A percentile compares a stretch with the other conserved stretches of the same genome.
phyloP scores from a whole-genome alignment of 2,888 invertebrate species.

The Melieria picta region DNA sequence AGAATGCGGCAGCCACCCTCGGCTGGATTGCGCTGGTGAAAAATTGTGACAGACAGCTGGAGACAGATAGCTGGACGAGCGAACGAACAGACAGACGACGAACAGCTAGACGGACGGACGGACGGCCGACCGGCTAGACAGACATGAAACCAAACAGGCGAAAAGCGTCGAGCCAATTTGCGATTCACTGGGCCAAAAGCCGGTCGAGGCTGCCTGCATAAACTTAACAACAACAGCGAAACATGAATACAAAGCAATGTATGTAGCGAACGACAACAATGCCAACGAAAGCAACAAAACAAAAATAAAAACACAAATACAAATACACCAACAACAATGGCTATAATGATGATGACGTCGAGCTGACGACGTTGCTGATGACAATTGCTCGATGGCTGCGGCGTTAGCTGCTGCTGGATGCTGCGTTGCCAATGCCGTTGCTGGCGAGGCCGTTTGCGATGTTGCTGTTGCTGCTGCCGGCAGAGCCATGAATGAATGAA shows the following conservation, averaged over 20 bases:
- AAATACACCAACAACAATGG: slow-evolving; percentile 17
- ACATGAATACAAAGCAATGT: slow-evolving; percentile 4
- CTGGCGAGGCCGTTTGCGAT: slow-evolving; percentile 20
- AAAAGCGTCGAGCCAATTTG: slow-evolving; percentile 25
- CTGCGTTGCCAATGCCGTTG: neutral
- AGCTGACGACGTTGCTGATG: slow-evolving; percentile 25
- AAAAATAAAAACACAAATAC: slow-evolving; percentile 15
- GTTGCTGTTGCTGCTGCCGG: neutral
- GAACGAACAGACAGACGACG: too few species aligned
- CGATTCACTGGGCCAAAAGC: slow-evolving; percentile 13
- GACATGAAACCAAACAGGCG: slow-evolving; percentile 11
- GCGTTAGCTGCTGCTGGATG: neutral
- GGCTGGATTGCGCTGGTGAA: too few species aligned
- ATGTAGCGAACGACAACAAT: slow-evolving; percentile 26
- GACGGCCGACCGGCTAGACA: too few species aligned
- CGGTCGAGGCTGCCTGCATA: slow-evolving; percentile 35
- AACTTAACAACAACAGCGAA: slow-evolving; percentile 31
- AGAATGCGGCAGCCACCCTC: too few species aligned
- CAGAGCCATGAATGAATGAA: neutral
- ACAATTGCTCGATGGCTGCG: neutral
- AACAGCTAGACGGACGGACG: too few species aligned
- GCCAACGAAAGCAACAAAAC: slow-evolving; percentile 38
- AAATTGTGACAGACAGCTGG: too few species aligned
- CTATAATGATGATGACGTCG: slow-evolving; percentile 8
- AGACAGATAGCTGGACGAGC: too few species aligned